These are phyloP conservation scores for Galbula dea DNA, from an alignment of 2,113 vertebrate genomes.

Conservation along the genomic window DNA sequence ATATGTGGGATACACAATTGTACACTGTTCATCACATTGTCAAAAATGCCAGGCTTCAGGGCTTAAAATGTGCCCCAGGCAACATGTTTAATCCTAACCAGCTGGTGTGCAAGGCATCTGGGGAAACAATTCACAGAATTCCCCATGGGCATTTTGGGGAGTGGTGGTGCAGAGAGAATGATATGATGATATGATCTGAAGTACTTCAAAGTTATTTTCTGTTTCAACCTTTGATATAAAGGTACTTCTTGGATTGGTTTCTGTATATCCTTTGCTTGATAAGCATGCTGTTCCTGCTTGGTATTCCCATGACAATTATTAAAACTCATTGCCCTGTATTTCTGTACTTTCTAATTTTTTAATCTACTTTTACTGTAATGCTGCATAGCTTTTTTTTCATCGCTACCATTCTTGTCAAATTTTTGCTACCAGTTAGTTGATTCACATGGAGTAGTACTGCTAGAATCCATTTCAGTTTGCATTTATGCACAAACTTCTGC, in stretches of 20 bases:
- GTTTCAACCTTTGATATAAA: background rate
- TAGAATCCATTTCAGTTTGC: background rate
- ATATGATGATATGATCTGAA: background rate
- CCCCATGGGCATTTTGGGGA: background rate
- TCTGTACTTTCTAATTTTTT: background rate
- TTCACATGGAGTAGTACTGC: background rate
- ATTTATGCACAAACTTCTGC: too few relatives aligned
- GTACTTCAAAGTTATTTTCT: slow-evolving; percentile 5
- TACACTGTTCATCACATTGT: background rate
- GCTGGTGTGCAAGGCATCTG: slow-evolving; percentile 25
- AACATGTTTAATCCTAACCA: slow-evolving; percentile 35
- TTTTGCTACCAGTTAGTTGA: background rate
- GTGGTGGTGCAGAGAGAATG: background rate
- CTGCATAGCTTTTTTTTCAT: background rate
- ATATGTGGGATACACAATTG: background rate
- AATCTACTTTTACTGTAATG: background rate
- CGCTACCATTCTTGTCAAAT: background rate
- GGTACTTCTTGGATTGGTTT: background rate
- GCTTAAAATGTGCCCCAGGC: slow-evolving; percentile 1
- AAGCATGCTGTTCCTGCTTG: background rate
- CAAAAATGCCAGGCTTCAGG: slow-evolving; percentile 13
- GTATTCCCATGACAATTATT: background rate
- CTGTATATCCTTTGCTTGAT: background rate
- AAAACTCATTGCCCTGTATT: background rate
- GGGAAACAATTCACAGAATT: slow-evolving; percentile 46